Evolutionary conservation across 2,797 vertebrate genomes (phyloP), one percentile per base, ranked within the genome.

Genomic region (Sebastes oblongus): DNA sequence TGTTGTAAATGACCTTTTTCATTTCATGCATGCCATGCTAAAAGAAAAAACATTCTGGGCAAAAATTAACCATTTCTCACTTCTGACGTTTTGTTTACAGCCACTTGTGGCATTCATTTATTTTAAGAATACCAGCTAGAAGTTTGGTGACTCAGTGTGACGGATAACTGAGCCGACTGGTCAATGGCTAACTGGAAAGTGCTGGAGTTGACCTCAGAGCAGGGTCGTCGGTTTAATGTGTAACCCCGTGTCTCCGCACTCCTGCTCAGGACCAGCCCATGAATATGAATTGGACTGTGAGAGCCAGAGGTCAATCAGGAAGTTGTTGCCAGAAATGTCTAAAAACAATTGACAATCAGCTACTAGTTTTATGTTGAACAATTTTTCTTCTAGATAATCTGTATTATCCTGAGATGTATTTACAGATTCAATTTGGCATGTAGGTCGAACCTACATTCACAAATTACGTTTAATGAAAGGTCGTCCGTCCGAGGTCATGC

Each of bases 121-220:
- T 81, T 84, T 82, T 74, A 77, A 58, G 68, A 82, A 66, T 16
- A 84, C 52, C 50, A 39, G 77, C 55, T 36, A 11, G 11, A 77
- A 50, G 29, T 70, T 74, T 65, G 59, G 78, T 85, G 80, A 75
- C 32, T 82, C 39, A 32, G 52, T 74, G 69, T 72, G 87, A 92
- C 69, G 78, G 72, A 69, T 90, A 84, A 93, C 90, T 77, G 78
- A 79, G 65, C 69, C 61, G 42, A 78, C 59, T 62, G 73, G 80
- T 93, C 70, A 94, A 92, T 93, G 79, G 84, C 74, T 93, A 81
- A 93, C 92, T 83, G 87, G 89, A 91, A 91, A 92, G 90, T 83
- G 81, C 79, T 77, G 64, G 85, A 86, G 83, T 65, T 83, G 76
- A 91, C 75, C 83, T 74, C 18, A 59, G 78, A 42, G 70, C 39